These are phyloP conservation scores for Hemiscyllium ocellatum DNA, from an alignment of 2,113 vertebrate species.

Conservation along the genomic window DNA sequence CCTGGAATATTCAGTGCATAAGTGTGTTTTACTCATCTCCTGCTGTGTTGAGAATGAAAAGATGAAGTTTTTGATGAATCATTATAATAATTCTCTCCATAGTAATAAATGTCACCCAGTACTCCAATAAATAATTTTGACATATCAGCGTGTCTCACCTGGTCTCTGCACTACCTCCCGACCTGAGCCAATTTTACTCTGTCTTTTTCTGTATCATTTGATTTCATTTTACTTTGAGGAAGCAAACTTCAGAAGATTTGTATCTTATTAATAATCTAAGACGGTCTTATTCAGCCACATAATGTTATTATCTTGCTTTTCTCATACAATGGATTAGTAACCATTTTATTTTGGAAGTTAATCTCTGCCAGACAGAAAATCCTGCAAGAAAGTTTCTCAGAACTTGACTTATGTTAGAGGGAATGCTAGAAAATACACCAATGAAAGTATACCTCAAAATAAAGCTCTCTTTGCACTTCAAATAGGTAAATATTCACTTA, in stretches of 20 bases:
- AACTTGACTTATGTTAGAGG: not conserved
- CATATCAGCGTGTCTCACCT: conserved; percentile 41
- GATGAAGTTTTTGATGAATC: conserved; percentile 42
- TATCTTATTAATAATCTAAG: not conserved
- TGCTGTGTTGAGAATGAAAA: conserved; percentile 43
- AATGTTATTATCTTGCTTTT: not conserved
- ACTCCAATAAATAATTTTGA: conserved; percentile 42
- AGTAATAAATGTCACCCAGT: conserved; percentile 45
- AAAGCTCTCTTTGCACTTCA: not conserved
- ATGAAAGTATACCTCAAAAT: not conserved
- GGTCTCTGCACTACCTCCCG: not conserved
- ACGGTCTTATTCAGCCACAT: not conserved
- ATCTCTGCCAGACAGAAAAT: not conserved
- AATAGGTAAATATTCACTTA: not conserved
- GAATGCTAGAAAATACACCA: not conserved
- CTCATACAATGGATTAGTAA: not conserved
- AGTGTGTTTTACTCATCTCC: conserved; percentile 38
- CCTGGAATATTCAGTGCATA: conserved; percentile 44
- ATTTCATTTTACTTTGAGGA: not conserved
- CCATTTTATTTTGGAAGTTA: not conserved
- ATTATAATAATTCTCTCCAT: conserved; percentile 38
- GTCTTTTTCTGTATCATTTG: conserved; percentile 23
- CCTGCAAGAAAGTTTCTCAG: not conserved
- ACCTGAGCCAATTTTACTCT: conserved; percentile 39
- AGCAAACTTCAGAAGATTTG: not conserved